Percentiles rank a stretch among this genome's conserved stretches.
Evolutionary conservation across 2,888 invertebrate species (phyloP).

Genomic region (Cosmopolites sordidus): DNA sequence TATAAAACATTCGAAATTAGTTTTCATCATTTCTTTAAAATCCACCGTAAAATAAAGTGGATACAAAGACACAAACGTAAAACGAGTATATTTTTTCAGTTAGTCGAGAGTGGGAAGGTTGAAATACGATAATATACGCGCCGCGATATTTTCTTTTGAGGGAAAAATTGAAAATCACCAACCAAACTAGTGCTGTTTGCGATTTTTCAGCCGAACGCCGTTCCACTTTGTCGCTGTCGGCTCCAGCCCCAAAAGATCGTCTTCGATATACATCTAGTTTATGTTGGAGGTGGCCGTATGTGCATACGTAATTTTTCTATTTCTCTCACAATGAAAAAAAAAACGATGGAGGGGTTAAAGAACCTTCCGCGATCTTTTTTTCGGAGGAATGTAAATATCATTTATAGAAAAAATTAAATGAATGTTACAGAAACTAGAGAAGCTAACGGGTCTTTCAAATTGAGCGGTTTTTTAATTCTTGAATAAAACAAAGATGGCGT

Average conservation of each 20-base stretch:
- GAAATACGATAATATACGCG: not conserved
- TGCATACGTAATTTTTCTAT: conserved; percentile 1
- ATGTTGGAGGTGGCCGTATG: not conserved
- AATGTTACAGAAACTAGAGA: no score
- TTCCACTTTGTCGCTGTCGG: conserved; percentile 19
- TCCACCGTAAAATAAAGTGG: no score
- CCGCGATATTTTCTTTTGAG: not conserved
- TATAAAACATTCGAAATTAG: no score
- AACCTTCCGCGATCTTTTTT: no score
- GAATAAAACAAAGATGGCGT: no score
- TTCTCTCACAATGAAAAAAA: not conserved
- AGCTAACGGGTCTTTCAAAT: no score
- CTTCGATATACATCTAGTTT: conserved; percentile 12
- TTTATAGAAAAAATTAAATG: no score
- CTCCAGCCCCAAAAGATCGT: conserved; percentile 13
- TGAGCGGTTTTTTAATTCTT: no score
- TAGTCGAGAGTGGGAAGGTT: not conserved
- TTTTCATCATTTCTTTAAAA: no score
- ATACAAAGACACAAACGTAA: no score
- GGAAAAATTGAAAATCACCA: conserved; percentile 13
- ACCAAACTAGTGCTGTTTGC: conserved; percentile 13
- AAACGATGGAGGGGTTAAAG: not conserved
- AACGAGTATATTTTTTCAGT: no score
- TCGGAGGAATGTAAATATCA: no score
- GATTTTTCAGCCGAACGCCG: conserved; percentile 16